A percentile compares a stretch with the other conserved stretches of the same genome.
Evolutionary conservation across 2,113 vertebrate genomes (phyloP).

Genomic region (Pseudolaguvia tuberculata): DNA sequence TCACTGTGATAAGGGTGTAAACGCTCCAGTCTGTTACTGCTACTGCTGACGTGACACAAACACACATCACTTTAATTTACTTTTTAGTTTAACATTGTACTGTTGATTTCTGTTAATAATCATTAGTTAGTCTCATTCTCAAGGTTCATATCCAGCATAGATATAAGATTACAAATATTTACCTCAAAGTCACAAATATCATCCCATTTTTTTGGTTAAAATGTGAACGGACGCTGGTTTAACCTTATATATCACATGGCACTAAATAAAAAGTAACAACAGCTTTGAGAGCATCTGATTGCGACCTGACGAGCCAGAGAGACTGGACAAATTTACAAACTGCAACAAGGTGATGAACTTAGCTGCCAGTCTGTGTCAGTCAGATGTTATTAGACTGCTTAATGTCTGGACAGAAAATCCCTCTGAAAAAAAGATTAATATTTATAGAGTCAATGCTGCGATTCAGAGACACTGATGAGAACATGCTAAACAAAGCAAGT

Average conservation of each 20-base stretch:
- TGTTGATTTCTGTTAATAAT: too few species aligned
- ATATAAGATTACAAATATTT: too few species aligned
- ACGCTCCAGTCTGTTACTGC: too few species aligned
- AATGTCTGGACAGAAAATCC: background rate
- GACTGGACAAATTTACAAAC: background rate
- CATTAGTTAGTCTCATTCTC: too few species aligned
- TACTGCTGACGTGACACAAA: too few species aligned
- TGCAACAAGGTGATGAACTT: background rate
- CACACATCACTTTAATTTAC: too few species aligned
- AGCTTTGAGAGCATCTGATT: background rate
- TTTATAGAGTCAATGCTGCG: conserved; percentile 15
- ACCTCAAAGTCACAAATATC: too few species aligned
- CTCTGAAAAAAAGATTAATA: conserved; percentile 13
- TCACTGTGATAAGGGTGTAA: too few species aligned
- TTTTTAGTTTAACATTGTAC: too few species aligned
- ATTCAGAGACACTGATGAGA: conserved; percentile 24
- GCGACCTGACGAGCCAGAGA: background rate
- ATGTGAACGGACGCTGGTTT: background rate
- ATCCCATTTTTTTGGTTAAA: too few species aligned
- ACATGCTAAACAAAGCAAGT: conserved; percentile 30
- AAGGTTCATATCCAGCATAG: too few species aligned
- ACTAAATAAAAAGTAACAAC: conserved; percentile 32
- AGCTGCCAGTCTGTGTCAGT: background rate
- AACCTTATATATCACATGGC: background rate
- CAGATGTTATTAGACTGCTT: background rate